Evolutionary conservation across 2,888 invertebrate genomes (phyloP), one percentile per base, ranked within the genome.

Genomic region (Nemurella pictetii): DNA sequence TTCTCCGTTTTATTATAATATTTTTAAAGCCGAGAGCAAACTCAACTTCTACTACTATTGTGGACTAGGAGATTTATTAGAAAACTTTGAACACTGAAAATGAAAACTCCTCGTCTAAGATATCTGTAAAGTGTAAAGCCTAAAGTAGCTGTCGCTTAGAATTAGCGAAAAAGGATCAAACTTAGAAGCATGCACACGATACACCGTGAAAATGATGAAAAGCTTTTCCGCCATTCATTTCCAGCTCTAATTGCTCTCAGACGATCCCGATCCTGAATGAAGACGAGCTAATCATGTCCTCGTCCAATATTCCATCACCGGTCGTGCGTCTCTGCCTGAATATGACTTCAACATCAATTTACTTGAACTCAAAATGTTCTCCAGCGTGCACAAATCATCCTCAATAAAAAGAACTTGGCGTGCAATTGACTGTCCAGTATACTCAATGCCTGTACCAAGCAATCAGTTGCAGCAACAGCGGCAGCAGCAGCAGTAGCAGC

Each of bases 121-220:
- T 55, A 55, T 55, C 55, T 55, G 55, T 30, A 35, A 75, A 75
- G 75, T 7, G 12, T 3, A 12, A 55, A 32, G 85, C 36, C 26
- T 77, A 84, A 84, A 84, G 27, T 55, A 73, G 25, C 32, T 36
- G 26, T 72, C 55, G 81, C 78, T 32, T 84, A 78, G 78, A 73
- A 80, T 85, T 77, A 75, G 80, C 9, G 80, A 35, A 81, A 75
- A 28, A 75, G 75, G 2, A 75, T 12, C 7, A 73, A 85, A 85
- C 25, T 4, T 72, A 72, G 9, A 2, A 75, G 75, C 75, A 75
- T 2, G 75, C 4, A n/a, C 7, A 12, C 2, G 7, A 26, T 75
- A 12, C 75, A 3, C 75, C 29, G 2, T 75, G 75, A 75, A 75
- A 25, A 3, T 1, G 9, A 55, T 55, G 55, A 55, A 32, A 55